Evolutionary conservation across 2,888 invertebrate species (phyloP).

Genomic region (Acanthopleura granulata): DNA sequence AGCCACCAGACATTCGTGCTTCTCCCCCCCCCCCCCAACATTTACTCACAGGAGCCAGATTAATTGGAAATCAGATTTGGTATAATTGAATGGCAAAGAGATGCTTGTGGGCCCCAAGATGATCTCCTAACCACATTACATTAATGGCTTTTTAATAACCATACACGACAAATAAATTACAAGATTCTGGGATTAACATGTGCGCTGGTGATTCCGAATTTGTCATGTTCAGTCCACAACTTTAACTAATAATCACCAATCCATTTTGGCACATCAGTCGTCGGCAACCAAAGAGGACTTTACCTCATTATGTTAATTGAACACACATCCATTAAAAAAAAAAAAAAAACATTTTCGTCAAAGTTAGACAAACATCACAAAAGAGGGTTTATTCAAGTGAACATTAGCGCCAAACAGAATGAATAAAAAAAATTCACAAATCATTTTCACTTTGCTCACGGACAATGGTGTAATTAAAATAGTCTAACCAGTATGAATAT

Average conservation of each 20-base stretch:
- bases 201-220: not conserved
- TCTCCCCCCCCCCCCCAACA: conserved; percentile 3
- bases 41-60: not conserved
- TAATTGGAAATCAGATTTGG: conserved; percentile 14
- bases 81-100: conserved; percentile 16
- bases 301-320: too few species aligned
- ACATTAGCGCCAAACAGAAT: too few species aligned
- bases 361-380: too few species aligned
- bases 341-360: too few species aligned
- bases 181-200: not conserved
- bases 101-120: not conserved
- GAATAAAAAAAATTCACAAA: too few species aligned
- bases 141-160: conserved; percentile 18
- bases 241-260: not conserved
- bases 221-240: not conserved
- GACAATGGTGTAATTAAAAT: too few species aligned
- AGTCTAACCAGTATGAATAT: too few species aligned
- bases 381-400: too few species aligned
- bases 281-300: too few species aligned
- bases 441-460: too few species aligned
- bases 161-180: conserved; percentile 10
- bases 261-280: not conserved
- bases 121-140: conserved; percentile 10
- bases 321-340: too few species aligned
- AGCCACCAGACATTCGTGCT: not conserved